Conservation (phyloP, 2,888 invertebrate species). For the Drosophila phalerata region DNA sequence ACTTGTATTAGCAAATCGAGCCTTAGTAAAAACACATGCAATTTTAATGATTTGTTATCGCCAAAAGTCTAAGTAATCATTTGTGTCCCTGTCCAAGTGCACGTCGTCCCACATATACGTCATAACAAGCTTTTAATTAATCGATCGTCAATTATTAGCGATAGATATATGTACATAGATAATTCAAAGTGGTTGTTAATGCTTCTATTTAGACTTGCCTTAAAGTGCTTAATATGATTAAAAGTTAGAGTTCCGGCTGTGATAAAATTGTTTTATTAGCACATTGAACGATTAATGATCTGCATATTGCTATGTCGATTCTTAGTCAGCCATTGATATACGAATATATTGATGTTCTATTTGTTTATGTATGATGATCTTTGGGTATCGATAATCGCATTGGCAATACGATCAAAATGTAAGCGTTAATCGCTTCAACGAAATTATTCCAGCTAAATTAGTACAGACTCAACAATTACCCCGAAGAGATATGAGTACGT, state of each 20-base stretch:
- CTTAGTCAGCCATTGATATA: constrained; percentile 25
- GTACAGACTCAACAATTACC: constrained; percentile 20
- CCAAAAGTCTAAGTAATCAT: constrained; percentile 16
- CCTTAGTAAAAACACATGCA: constrained; percentile 38
- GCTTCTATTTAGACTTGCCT: background rate
- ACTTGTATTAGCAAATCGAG: constrained; percentile 11
- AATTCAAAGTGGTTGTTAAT: constrained; percentile 4
- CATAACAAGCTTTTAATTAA: constrained; percentile 35
- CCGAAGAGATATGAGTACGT: constrained; percentile 8
- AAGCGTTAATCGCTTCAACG: constrained; percentile 3
- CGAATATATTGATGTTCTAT: background rate
- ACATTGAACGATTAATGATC: background rate
- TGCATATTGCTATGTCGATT: constrained; percentile 3
- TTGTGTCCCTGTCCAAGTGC: constrained; percentile 68
- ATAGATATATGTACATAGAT: background rate
- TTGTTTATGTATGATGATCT: constrained; percentile 2
- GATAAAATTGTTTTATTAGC: background rate
- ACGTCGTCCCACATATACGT: constrained; percentile 58
- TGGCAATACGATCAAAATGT: constrained; percentile 7
- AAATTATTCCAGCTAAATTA: constrained; percentile 34
- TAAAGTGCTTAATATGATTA: background rate
- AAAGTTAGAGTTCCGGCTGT: background rate
- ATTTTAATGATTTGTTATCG: constrained; percentile 52
- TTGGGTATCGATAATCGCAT: background rate
- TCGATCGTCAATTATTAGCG: constrained; percentile 31